Base-by-base conservation (phyloP, 2,888 invertebrate genomes). In the Psylliodes chrysocephalus region DNA sequence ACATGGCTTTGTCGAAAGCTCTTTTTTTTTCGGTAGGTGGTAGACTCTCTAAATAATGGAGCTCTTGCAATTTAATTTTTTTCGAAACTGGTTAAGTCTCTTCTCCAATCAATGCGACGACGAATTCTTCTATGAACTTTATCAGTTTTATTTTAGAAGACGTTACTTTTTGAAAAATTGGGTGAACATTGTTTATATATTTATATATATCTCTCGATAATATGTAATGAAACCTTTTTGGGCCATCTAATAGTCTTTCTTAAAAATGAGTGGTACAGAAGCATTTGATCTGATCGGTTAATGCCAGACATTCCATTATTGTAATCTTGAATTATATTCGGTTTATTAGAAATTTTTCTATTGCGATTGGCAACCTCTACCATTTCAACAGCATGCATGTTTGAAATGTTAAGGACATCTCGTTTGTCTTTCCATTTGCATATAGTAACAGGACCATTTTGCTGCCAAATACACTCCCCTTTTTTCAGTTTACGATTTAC, bases 61-160 rank as follows among this genome's bases (percentile, higher is more conserved):
- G n/a, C n/a, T n/a, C n/a, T n/a, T n/a, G n/a, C n/a, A n/a, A n/a
- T n/a, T n/a, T n/a, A n/a, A n/a, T n/a, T n/a, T n/a, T n/a, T n/a
- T n/a, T n/a, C n/a, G n/a, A n/a, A n/a, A n/a, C n/a, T n/a, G n/a
- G n/a, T n/a, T n/a, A n/a, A n/a, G n/a, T n/a, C n/a, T n/a, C n/a
- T n/a, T n/a, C n/a, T n/a, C n/a, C n/a, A n/a, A n/a, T n/a, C n/a
- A n/a, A n/a, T n/a, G n/a, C n/a, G n/a, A n/a, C n/a, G n/a, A n/a
- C n/a, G n/a, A n/a, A n/a, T n/a, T n/a, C n/a, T 38, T 42, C 18
- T 18, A 42, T 42, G 4, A 55, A 55, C 40, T 42, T 55, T 55
- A 55, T 55, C 40, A 55, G 42, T 55, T 55, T 42, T 40, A 55
- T 22, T 55, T 55, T 55, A 55, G 55, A 42, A 55, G 55, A 55